A percentile compares a stretch with the other conserved stretches of the same genome.
Conservation (phyloP, 2,888 invertebrate genomes). For the Acrobeloides nanus region DNA sequence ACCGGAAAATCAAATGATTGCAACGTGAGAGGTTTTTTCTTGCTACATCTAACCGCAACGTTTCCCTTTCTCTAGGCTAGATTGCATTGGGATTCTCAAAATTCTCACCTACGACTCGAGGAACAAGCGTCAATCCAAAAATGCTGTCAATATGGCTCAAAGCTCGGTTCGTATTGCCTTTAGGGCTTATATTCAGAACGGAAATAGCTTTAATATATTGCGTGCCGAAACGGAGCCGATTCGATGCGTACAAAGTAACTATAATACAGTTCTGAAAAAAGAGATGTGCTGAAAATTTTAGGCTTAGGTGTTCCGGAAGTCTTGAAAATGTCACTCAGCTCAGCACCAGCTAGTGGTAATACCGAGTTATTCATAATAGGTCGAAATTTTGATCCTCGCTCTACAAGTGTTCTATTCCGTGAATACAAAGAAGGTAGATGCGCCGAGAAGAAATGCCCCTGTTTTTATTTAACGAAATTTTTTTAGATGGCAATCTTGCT, state of each 20-base stretch:
- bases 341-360: constrained; percentile 51
- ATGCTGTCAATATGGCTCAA: constrained; percentile 6
- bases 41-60: too few relatives aligned
- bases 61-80: constrained; percentile 67
- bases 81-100: constrained; percentile 89
- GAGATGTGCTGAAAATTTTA: constrained; percentile 7
- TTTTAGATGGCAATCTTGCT: constrained; percentile 37
- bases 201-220: constrained; percentile 57
- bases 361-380: constrained; percentile 56
- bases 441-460: neutral
- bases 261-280: constrained; percentile 2
- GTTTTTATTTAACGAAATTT: neutral
- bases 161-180: constrained; percentile 70
- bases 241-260: constrained; percentile 53
- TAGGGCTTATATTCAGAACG: constrained; percentile 71
- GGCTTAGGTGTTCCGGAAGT: constrained; percentile 58
- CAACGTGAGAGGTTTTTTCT: too few relatives aligned
- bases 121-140: constrained; percentile 10
- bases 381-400: constrained; percentile 57
- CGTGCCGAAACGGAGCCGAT: constrained; percentile 56
- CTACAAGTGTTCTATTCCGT: constrained; percentile 55
- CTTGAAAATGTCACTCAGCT: constrained; percentile 53
- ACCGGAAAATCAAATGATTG: constrained; percentile 80
- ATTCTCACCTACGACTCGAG: constrained; percentile 33
- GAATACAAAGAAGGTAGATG: constrained; percentile 41